phyloP scores from a whole-genome alignment of 2,797 vertebrate genomes.

The Coregonus suidteri region DNA sequence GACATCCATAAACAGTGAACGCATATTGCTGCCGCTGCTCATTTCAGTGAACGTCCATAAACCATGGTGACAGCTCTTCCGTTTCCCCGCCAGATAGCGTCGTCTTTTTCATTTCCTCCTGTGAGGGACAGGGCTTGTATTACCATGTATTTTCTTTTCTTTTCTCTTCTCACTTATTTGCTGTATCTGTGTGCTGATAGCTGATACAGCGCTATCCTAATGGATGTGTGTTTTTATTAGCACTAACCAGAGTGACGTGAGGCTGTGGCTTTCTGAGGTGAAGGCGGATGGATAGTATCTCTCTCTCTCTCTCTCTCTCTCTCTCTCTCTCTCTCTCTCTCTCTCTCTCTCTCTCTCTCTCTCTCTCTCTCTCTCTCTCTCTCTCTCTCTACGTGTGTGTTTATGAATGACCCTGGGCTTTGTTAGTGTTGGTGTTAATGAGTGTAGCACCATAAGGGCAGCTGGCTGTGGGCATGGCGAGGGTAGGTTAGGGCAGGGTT shows the following conservation, averaged over 20 bases:
- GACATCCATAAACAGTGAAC: constrained; percentile 51
- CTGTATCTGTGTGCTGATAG: not conserved
- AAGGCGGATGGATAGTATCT: not conserved
- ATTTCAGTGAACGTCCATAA: constrained; percentile 54
- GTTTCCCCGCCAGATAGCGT: constrained; percentile 50
- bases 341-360: not conserved
- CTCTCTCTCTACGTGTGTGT: too few species aligned
- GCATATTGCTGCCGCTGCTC: constrained; percentile 54
- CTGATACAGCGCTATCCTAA: not conserved
- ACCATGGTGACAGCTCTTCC: constrained; percentile 45
- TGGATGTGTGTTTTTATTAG: not conserved
- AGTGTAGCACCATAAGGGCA: too few species aligned
- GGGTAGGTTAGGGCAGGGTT: too few species aligned
- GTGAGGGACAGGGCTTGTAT: not conserved
- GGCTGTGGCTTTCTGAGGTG: not conserved
- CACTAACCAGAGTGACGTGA: not conserved
- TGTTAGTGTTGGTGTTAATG: too few species aligned
- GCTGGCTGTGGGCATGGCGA: too few species aligned
- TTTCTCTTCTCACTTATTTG: not conserved
- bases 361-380: not conserved
- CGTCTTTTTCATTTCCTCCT: not conserved
- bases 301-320: not conserved
- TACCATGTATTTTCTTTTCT: not conserved
- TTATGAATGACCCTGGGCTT: too few species aligned
- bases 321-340: too few species aligned